A percentile compares a stretch with the other conserved stretches of the same genome.
phyloP scores from a whole-genome alignment of 2,888 invertebrate species.

The Parnassius smintheus region DNA sequence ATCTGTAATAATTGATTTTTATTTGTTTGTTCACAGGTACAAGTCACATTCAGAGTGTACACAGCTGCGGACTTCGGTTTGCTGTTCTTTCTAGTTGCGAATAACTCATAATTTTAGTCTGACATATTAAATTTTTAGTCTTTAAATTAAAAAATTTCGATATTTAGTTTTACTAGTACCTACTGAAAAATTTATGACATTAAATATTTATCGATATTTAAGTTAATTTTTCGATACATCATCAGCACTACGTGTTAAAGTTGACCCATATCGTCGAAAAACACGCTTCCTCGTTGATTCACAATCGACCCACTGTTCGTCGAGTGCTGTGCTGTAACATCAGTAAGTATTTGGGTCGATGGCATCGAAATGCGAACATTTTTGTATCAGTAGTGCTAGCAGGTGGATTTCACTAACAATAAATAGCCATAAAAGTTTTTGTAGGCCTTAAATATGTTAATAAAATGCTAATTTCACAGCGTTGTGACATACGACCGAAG shows the following conservation, averaged over 20 bases:
- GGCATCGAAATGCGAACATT: constrained; percentile 44
- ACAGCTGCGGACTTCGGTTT: constrained; percentile 1
- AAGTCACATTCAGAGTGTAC: not conserved
- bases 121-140: too few relatives aligned
- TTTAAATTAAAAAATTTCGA: too few relatives aligned
- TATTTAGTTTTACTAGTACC: too few relatives aligned
- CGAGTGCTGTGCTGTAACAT: constrained; percentile 43
- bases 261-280: constrained; percentile 69
- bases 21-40: constrained; percentile 24
- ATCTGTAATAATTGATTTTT: not conserved
- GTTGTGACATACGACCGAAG: constrained; percentile 16
- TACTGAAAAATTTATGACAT: too few relatives aligned
- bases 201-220: too few relatives aligned
- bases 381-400: constrained; percentile 35
- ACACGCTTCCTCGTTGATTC: constrained; percentile 64
- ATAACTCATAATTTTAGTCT: too few relatives aligned
- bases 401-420: constrained; percentile 27
- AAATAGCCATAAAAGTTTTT: constrained; percentile 20
- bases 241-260: constrained; percentile 51
- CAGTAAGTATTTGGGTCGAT: constrained; percentile 60
- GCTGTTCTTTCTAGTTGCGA: not conserved
- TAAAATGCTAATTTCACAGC: constrained; percentile 26
- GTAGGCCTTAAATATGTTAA: constrained; percentile 14
- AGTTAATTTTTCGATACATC: constrained; percentile 32
- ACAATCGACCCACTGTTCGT: constrained; percentile 63